These are phyloP conservation scores for Rhegmatorhina hoffmannsi DNA, from an alignment of 2,113 vertebrate genomes.

Conservation along the genomic window DNA sequence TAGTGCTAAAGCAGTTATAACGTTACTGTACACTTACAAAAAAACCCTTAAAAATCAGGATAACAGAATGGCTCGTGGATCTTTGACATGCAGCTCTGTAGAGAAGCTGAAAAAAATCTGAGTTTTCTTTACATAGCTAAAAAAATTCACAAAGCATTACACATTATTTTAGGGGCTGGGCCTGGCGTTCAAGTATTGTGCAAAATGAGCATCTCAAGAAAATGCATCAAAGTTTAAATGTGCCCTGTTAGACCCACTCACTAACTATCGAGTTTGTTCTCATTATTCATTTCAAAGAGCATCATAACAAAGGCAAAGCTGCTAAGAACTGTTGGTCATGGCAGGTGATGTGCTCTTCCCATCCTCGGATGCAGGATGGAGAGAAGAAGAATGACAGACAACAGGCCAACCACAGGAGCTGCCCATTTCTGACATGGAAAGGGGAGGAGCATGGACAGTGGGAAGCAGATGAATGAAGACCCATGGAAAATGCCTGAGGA, in stretches of 20 bases:
- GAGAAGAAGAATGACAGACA: not conserved
- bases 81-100: not conserved
- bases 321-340: not conserved
- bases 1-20: not conserved
- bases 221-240: not conserved
- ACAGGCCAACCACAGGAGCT: not conserved
- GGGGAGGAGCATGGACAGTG: not conserved
- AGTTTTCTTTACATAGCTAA: not conserved
- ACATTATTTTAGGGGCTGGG: not conserved
- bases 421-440: not conserved
- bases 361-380: not conserved
- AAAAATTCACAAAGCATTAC: not conserved
- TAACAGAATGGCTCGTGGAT: not conserved
- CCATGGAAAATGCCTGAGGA: not conserved
- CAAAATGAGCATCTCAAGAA: not conserved
- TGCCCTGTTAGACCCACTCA: not conserved
- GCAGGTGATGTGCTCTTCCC: rapidly evolving
- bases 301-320: not conserved
- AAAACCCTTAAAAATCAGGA: not conserved
- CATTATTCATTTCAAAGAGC: not conserved
- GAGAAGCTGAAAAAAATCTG: not conserved
- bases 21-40: not conserved
- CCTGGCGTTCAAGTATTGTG: not conserved
- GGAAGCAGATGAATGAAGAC: not conserved
- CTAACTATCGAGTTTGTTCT: not conserved